phyloP scores from a whole-genome alignment of 2,888 invertebrate genomes.

The Cryptophagus acutangulus region DNA sequence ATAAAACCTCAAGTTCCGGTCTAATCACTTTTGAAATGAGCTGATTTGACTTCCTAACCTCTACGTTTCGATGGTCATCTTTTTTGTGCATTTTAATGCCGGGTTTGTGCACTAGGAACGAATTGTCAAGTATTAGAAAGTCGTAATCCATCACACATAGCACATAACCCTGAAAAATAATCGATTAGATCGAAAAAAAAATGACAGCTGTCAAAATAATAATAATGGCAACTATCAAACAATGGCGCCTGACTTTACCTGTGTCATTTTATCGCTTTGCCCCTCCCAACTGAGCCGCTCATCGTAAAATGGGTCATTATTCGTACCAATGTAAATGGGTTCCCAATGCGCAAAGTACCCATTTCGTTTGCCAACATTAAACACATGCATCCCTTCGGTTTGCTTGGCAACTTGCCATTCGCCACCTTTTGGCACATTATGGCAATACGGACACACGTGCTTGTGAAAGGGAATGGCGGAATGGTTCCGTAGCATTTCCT shows the following conservation, averaged over 20 bases:
- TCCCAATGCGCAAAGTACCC: constrained; percentile 33
- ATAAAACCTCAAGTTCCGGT: no score
- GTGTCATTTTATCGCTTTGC: constrained; percentile 37
- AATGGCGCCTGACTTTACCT: no score
- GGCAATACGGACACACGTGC: constrained; percentile 28
- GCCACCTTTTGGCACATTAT: constrained; percentile 19
- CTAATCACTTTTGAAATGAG: no score
- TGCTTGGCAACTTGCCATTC: constrained; percentile 28
- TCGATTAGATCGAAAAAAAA: no score
- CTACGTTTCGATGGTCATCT: no score
- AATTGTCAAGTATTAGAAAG: constrained; percentile 32
- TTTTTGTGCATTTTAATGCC: constrained; percentile 34
- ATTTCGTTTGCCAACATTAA: constrained; percentile 31
- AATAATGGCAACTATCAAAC: no score
- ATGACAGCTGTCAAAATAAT: no score
- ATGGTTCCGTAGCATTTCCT: constrained; percentile 27
- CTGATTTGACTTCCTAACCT: no score
- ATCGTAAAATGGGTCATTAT: constrained; percentile 38
- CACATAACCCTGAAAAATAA: constrained; percentile 32
- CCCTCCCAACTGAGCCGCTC: constrained; percentile 40
- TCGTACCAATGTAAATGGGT: constrained; percentile 38
- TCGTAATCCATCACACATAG: constrained; percentile 32
- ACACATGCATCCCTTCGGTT: constrained; percentile 28
- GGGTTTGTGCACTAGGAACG: constrained; percentile 34
- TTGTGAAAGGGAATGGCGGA: constrained; percentile 35